Evolutionary conservation across 2,888 invertebrate species (phyloP).

Genomic region (Caenorhabditis japonica): DNA sequence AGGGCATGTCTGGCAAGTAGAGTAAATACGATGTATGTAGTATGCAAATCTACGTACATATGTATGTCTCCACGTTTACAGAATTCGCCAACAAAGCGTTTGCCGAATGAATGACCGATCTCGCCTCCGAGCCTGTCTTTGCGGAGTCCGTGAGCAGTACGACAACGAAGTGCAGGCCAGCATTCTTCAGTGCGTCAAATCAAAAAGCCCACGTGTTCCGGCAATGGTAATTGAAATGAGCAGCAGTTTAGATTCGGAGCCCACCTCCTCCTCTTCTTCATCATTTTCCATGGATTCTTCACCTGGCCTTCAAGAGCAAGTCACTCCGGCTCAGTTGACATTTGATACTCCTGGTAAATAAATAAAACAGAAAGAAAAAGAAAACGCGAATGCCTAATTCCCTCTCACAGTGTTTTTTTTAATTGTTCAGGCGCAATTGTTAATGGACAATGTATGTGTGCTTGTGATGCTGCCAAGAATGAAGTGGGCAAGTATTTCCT

Average conservation of each 20-base stretch:
- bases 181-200: conserved; percentile 65
- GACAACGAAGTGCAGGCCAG: conserved; percentile 62
- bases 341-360: conserved; percentile 53
- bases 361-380: conserved; percentile 1
- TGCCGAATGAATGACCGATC: conserved; percentile 65
- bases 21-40: too few relatives aligned
- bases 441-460: conserved; percentile 74
- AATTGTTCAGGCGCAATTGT: conserved; percentile 61
- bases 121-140: conserved; percentile 68
- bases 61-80: too few relatives aligned
- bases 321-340: conserved; percentile 33
- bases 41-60: too few relatives aligned
- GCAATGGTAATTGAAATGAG: conserved; percentile 56
- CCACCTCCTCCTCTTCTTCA: conserved; percentile 1
- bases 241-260: conserved; percentile 46
- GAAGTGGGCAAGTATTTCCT: conserved; percentile 1
- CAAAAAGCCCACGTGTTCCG: conserved; percentile 27
- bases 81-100: conserved; percentile 66
- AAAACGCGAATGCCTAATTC: too few relatives aligned
- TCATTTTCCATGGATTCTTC: background rate
- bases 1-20: too few relatives aligned
- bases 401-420: too few relatives aligned
- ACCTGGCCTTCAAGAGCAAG: conserved; percentile 44
- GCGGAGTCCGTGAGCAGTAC: conserved; percentile 67
- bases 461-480: conserved; percentile 53